Base-by-base conservation (phyloP, 2,113 vertebrate genomes). In the Malaclemys terrapin region DNA sequence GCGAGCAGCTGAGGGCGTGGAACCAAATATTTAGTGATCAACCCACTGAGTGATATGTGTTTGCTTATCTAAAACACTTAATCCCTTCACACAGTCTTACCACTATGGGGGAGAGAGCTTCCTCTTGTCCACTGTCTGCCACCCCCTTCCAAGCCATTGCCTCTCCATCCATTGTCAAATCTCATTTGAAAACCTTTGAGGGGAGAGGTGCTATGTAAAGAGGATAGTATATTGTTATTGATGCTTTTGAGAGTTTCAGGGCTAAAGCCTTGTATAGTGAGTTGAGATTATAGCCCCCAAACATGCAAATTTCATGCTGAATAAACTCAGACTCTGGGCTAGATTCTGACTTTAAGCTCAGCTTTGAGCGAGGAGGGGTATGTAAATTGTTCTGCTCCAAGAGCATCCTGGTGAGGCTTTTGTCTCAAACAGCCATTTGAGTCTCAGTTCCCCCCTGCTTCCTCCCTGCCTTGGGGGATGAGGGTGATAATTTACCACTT, bases 151-250 rank as follows among this genome's bases (percentile, higher is more conserved):
- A 42, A 25, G n/a, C 25, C 52, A 54, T 47, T 82, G 35, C n/a
- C 53, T 82, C 53, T 82, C n/a, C 11, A 27, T 10, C 6, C n/a
- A 54, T 81, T 81, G 35, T 85, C 65, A n/a, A 20, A 20, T n/a
- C 65, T n/a, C 62, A n/a, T 91, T 91, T 12, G 9, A 89, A 85
- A 84, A 84, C 45, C 96, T 93, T 90, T 1, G 75, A 95, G 94
- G 96, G 96, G 94, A 95, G 95, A 97, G 96, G 95, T 95, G 97
- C 75, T 95, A 95, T 93, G 96, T 96, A 87, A 97, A 96, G 50
- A 91, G 97, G 93, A 88, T 89, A 96, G 96, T 85, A 93, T 97
- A 96, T 96, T 92, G 84, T 94, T 94, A 83, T 93, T 95, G 93
- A 96, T 92, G 78, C 83, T 95, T 95, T 92, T 49, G 94, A 97